These are phyloP conservation scores for Boleophthalmus pectinirostris DNA, from an alignment of 2,113 vertebrate genomes.

Conservation along the genomic window DNA sequence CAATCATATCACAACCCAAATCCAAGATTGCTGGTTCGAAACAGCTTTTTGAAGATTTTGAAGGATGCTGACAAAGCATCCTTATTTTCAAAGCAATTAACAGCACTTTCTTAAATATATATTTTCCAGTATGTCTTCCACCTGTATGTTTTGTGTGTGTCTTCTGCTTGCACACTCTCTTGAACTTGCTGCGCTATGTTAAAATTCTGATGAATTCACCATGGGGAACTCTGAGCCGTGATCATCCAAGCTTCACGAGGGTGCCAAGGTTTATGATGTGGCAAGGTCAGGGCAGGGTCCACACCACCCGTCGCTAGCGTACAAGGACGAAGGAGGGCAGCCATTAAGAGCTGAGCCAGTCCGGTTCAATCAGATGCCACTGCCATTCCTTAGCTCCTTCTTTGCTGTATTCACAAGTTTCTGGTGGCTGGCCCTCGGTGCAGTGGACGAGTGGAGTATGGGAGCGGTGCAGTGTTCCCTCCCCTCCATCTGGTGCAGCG, in stretches of 20 bases:
- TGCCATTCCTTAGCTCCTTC: constrained; percentile 25
- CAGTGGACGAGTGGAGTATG: constrained; percentile 63
- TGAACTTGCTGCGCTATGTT: constrained; percentile 28
- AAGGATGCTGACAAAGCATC: too few species aligned
- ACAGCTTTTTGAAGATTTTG: too few species aligned
- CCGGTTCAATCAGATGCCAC: constrained; percentile 58
- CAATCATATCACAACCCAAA: too few species aligned
- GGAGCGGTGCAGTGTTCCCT: constrained; percentile 63
- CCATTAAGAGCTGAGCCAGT: constrained; percentile 58
- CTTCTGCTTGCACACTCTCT: constrained; percentile 13
- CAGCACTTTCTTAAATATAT: background rate
- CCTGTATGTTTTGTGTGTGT: constrained; percentile 11
- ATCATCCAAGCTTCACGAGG: constrained; percentile 38
- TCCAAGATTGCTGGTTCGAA: too few species aligned
- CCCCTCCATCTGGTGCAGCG: constrained; percentile 80
- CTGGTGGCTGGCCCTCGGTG: constrained; percentile 45
- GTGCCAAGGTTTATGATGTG: constrained; percentile 52
- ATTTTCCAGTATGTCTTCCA: background rate
- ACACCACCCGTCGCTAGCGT: constrained; percentile 64
- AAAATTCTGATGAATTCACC: constrained; percentile 41
- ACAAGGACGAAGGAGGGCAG: constrained; percentile 72
- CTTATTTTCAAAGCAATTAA: too few species aligned
- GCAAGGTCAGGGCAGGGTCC: constrained; percentile 64
- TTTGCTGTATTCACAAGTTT: constrained; percentile 38
- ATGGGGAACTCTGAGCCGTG: constrained; percentile 40